Conservation (phyloP, 23 tunicate species). For the Botrylloides violaceus region DNA sequence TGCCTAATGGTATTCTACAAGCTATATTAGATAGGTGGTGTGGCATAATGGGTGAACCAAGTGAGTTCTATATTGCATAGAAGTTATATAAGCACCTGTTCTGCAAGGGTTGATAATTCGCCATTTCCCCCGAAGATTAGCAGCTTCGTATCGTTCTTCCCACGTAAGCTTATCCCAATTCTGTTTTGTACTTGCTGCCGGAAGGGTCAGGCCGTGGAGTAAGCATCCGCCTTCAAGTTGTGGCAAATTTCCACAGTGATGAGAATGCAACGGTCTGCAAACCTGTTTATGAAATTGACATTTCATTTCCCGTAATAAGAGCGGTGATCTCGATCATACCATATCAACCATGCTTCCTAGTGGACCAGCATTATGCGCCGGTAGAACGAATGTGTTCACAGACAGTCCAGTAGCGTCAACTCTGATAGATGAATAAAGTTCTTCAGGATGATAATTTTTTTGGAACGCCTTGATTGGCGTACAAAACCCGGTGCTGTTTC, state of each 20-base stretch:
- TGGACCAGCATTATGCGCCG: neutral
- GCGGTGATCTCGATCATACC: constrained; percentile 2
- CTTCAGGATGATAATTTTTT: neutral
- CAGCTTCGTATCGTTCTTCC: constrained; percentile 1
- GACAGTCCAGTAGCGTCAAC: constrained; percentile 10
- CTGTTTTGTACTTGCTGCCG: neutral
- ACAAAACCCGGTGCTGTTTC: neutral
- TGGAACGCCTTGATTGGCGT: neutral
- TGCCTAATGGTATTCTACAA: too few relatives aligned
- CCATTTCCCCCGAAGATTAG: neutral
- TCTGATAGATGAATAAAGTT: constrained; percentile 5
- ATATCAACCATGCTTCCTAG: neutral
- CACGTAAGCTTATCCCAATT: neutral
- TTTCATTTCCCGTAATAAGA: neutral
- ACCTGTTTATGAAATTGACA: neutral
- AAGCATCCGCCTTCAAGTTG: constrained; percentile 20
- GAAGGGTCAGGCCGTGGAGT: neutral
- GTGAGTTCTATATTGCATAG: too few relatives aligned
- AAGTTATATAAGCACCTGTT: constrained; percentile 2
- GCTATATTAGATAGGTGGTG: too few relatives aligned
- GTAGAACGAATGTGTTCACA: neutral
- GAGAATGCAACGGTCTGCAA: constrained; percentile 9
- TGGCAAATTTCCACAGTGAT: constrained; percentile 9
- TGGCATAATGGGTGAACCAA: too few relatives aligned
- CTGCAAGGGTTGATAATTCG: neutral